phyloP scores from a whole-genome alignment of 2,113 vertebrate genomes.

The Halichoerus grypus region DNA sequence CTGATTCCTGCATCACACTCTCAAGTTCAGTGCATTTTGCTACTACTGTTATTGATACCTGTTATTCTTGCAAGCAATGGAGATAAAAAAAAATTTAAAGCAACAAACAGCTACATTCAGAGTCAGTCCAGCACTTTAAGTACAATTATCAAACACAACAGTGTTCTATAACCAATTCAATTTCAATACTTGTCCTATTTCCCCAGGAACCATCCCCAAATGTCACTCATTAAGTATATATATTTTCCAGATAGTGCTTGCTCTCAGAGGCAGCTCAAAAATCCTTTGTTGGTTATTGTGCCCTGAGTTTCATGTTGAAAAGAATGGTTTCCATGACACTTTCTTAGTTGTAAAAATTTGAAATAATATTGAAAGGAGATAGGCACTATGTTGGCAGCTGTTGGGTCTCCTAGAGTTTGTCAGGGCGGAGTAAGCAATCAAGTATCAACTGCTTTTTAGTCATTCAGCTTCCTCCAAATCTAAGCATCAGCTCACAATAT shows the following conservation, averaged over 20 bases:
- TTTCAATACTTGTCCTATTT: neutral
- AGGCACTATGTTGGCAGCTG: neutral
- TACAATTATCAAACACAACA: neutral
- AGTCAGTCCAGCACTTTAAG: neutral
- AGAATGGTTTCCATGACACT: neutral
- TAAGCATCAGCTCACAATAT: neutral
- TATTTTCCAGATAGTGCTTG: neutral
- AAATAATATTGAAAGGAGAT: neutral
- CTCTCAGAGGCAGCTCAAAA: neutral
- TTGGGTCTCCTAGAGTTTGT: neutral
- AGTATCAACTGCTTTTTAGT: neutral
- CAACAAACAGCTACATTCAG: neutral
- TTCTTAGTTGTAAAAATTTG: neutral
- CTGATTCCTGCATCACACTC: neutral
- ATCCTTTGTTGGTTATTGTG: neutral
- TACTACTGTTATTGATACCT: neutral
- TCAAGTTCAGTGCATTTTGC: neutral
- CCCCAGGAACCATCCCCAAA: neutral
- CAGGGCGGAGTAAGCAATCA: neutral
- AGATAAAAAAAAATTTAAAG: neutral
- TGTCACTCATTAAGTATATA: neutral
- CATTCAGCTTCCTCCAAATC: neutral
- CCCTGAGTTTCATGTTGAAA: neutral
- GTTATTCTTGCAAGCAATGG: neutral
- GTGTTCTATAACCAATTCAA: neutral